A percentile compares a stretch with the other conserved stretches of the same genome.
These are phyloP conservation scores for Tillus elongatus DNA, from an alignment of 2,888 invertebrate genomes.

Conservation along the genomic window DNA sequence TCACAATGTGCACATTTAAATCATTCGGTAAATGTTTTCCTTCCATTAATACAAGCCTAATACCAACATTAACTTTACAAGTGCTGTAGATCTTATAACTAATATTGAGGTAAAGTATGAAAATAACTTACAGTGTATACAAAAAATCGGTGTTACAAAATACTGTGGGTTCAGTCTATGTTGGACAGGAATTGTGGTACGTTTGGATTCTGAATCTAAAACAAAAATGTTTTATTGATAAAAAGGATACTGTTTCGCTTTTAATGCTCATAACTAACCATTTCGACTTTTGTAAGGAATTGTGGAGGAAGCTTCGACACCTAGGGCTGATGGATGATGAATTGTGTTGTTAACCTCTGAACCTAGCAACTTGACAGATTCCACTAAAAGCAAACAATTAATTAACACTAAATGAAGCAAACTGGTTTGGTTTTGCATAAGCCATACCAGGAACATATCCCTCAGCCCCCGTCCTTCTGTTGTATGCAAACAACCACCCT, in stretches of 20 bases:
- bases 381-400: constrained; percentile 29
- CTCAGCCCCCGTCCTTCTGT: constrained; percentile 36
- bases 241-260: constrained; percentile 5
- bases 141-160: constrained; percentile 47
- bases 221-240: not conserved
- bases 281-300: not conserved
- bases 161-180: constrained; percentile 23
- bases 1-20: no score
- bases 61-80: no score
- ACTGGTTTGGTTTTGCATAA: no score
- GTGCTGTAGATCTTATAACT: no score
- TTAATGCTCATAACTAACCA: constrained; percentile 3
- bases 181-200: no score
- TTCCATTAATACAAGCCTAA: no score
- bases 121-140: constrained; percentile 51
- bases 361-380: constrained; percentile 36
- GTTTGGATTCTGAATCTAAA: no score
- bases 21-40: no score
- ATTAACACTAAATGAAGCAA: no score
- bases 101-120: no score
- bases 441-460: constrained; percentile 44
- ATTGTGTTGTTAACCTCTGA: constrained; percentile 39
- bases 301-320: constrained; percentile 29
- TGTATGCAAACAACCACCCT: constrained; percentile 40
- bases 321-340: constrained; percentile 39